Percentiles rank a stretch among this genome's conserved stretches.
Conservation (phyloP, 2,113 vertebrate species). For the Guaruba guarouba region DNA sequence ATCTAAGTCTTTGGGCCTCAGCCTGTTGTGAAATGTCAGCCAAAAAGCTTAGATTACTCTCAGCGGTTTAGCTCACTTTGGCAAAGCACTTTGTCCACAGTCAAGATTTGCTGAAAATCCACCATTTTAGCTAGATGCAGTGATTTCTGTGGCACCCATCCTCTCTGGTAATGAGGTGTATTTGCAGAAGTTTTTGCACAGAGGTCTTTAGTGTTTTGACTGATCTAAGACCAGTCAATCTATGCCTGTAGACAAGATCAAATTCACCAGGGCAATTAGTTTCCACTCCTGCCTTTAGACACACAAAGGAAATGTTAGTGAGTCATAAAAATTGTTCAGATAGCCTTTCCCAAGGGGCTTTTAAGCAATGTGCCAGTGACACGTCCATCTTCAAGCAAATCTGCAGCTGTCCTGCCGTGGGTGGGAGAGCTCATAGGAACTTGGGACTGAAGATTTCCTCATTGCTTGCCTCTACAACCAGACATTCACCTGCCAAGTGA, state of each 20-base stretch:
- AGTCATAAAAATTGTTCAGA: background rate
- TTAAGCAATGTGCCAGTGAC: background rate
- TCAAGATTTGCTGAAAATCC: background rate
- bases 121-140: background rate
- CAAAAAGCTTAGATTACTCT: background rate
- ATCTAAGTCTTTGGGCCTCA: background rate
- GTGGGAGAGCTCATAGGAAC: background rate
- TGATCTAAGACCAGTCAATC: background rate
- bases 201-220: background rate
- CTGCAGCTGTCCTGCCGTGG: background rate
- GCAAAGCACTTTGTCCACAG: background rate
- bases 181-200: background rate
- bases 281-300: background rate
- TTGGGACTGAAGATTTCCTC: background rate
- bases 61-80: background rate
- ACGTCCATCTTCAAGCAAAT: background rate
- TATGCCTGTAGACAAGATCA: background rate
- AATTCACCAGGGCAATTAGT: background rate
- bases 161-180: background rate
- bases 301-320: background rate
- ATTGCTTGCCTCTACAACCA: accelerated
- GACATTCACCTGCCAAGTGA: background rate
- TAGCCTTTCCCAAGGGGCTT: background rate
- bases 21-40: slow-evolving; percentile 27
- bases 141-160: background rate